Conservation (phyloP, 2,797 vertebrate genomes). For the Rallus crepitans region DNA sequence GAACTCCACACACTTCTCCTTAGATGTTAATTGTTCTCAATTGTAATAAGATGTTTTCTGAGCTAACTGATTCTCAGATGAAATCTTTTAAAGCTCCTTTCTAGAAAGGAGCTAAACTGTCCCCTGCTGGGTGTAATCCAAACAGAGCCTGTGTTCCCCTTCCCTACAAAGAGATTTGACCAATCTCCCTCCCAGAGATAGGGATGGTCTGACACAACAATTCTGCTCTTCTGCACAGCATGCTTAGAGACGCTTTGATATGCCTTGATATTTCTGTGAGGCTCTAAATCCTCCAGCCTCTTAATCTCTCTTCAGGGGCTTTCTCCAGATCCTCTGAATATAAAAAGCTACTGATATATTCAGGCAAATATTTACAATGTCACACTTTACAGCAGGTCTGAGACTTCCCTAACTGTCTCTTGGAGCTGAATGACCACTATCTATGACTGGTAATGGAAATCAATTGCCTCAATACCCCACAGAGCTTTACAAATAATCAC, state of each 20-base stretch:
- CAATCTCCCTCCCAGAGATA: neutral
- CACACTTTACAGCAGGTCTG: neutral
- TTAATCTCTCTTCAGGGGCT: conserved; percentile 39
- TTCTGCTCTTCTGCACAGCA: neutral
- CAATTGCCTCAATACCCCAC: neutral
- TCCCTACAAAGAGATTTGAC: conserved; percentile 22
- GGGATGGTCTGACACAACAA: neutral
- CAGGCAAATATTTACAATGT: conserved; percentile 32
- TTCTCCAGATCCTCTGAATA: conserved; percentile 27
- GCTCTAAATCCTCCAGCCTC: conserved; percentile 17
- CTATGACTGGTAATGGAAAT: neutral
- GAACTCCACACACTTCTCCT: neutral
- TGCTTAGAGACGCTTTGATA: conserved; percentile 30
- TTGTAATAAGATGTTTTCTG: neutral
- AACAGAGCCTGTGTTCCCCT: neutral
- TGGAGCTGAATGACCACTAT: neutral
- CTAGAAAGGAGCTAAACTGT: conserved; percentile 20
- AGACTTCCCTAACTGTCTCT: neutral
- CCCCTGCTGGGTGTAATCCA: conserved; percentile 51
- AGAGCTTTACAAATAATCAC: neutral
- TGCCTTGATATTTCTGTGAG: neutral
- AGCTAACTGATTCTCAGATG: neutral
- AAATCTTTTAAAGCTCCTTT: conserved; percentile 20
- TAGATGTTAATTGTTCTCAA: conserved; percentile 40
- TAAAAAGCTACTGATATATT: conserved; percentile 14